Evolutionary conservation across 2,113 vertebrate species (phyloP), one percentile per base, ranked within the genome.

Genomic region (Dicrurus megarhynchus): DNA sequence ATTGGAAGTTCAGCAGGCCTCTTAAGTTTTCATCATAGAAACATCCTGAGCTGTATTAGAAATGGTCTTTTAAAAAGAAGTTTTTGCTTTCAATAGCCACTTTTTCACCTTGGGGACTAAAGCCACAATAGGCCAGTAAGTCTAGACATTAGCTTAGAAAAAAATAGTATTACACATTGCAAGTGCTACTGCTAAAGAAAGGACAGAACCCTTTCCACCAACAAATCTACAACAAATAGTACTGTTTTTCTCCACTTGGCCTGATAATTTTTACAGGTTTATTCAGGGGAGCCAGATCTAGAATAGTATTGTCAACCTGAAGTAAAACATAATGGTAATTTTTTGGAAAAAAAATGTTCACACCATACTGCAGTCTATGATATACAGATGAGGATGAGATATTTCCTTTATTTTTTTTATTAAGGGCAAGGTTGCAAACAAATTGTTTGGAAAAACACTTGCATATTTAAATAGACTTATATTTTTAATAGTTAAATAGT

Each of bases 121-220:
- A 88, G 80, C 75, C 69, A 89, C 35, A 77, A 50, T 42, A 65
- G 53, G 23, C 11, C 5, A 70, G 86, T 94, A 95, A 97, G 91
- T 96, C 82, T 95, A 91, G 53, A 86, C 53, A 61, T 93, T 71
- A 91, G n/a, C 10, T 24, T 81, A 94, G 80, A 91, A 91, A 84
- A 94, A 87, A 84, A 5, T 59, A 77, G 6, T n/a, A 16, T 95
- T 92, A 53, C 50, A 16, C 20, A 26, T 32, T 64, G 22, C 21
- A 73, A 10, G 84, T 84, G 28, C 15, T 89, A 19, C 13, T 7
- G 6, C 52, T 95, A 91, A 70, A 92, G 69, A 56, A 65, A 73
- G n/a, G 35, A 46, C 28, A 89, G 57, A 95, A 60, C 32, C 6
- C 15, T 35, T 60, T 57, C 23, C 14, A 21, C 21, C 17, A 77